Base-by-base conservation (phyloP, 2,797 vertebrate genomes). In the Malacoctenus gilli region DNA sequence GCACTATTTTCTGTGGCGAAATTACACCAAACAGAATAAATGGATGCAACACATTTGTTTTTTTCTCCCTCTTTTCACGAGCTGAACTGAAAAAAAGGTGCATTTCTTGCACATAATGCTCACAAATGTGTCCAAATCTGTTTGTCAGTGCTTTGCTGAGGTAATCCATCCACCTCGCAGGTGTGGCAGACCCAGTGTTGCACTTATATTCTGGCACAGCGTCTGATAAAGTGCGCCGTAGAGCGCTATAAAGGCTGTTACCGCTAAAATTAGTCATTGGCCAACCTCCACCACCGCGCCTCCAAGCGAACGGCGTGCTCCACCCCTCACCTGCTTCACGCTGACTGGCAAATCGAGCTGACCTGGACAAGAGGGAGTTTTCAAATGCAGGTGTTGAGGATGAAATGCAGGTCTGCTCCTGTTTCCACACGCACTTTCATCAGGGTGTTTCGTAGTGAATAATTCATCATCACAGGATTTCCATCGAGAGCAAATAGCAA, bases 331-430 rank as follows among this genome's bases (percentile, higher is more conserved):
- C 13, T 68, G 43, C 32, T 20, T 19, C 18, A 76, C 73, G 50
- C 22, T 37, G 50, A n/a, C 46, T 16, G 56, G 70, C 36, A 76
- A 57, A 75, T 67, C 40, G 70, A 61, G 25, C 39, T 12, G 48
- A 74, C 28, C 55, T 28, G 38, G 67, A 64, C 58, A 75, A 59
- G 54, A 77, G 32, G 56, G 25, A 67, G 47, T 58, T 68, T 80
- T 70, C 39, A 62, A 48, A 70, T 7, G 20, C 67, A 76, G 76
- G 76, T 77, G 76, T 59, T 73, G 43, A 43, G 60, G 44, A 76
- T 60, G 59, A 84, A 76, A 70, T 18, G 15, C 53, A 68, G 55
- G 79, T 74, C 71, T 21, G 34, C 6, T 41, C 40, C 32, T 55
- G 35, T 41, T 50, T 59, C 44, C 20, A 23, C 15, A 11, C 39